phyloP scores from a whole-genome alignment of 2,113 vertebrate species.

The Psilopsiagon aurifrons region DNA sequence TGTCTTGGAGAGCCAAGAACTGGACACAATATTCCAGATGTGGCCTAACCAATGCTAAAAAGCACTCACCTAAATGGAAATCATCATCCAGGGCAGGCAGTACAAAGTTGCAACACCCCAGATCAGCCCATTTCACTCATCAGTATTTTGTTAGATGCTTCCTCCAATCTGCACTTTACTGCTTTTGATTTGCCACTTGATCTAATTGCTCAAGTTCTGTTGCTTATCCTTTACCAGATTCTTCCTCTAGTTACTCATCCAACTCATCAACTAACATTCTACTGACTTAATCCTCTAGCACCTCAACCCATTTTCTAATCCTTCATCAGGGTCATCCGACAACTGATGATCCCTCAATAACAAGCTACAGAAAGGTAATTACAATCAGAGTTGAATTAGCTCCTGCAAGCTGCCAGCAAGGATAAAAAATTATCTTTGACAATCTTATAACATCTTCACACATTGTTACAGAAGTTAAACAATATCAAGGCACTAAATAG shows the following conservation, averaged over 20 bases:
- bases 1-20: background rate
- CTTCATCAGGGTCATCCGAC: slow-evolving; percentile 17
- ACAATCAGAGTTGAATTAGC: background rate
- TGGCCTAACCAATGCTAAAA: background rate
- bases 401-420: background rate
- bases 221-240: background rate
- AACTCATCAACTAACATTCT: background rate
- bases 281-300: slow-evolving; percentile 15
- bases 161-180: background rate
- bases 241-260: slow-evolving; percentile 18
- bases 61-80: background rate
- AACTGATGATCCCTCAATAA: slow-evolving; percentile 29
- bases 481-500: background rate
- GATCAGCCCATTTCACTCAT: background rate
- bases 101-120: background rate
- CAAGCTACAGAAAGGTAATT: background rate
- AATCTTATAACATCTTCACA: background rate
- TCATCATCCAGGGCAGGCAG: background rate
- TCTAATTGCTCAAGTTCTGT: background rate
- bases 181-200: slow-evolving; percentile 7
- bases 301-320: slow-evolving; percentile 6
- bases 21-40: background rate
- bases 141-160: background rate
- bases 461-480: background rate
- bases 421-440: background rate